Base-by-base conservation (phyloP, 2,797 vertebrate genomes). In the Gadopsis marmoratus region DNA sequence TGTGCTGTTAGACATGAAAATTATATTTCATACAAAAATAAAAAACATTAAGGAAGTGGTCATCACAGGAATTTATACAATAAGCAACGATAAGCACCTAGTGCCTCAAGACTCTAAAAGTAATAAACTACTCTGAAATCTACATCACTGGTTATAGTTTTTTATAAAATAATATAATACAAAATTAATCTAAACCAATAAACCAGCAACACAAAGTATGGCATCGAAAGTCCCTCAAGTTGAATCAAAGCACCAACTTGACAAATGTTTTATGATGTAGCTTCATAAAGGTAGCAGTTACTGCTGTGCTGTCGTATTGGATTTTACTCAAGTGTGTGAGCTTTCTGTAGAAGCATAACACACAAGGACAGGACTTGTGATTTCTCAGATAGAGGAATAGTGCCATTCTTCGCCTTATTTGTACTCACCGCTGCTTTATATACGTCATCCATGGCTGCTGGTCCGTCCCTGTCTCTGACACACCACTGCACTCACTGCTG, bases 341-440 rank as follows among this genome's bases (percentile, higher is more conserved):
- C 12, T 29, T 23, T 41, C n/a, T 58, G 23, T 4, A 31, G 31
- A 61, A 56, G 29, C 26, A 29, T 0, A n/a, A 21, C 50, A 63
- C 53, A 29, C 11, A 47, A 37, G 4, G 35, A 17, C 11, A 35
- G 4, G 3, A 68, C 54, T 2, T 31, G 0, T 31, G n/a, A n/a
- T n/a, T n/a, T n/a, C n/a, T 43, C 51, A 55, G 31, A 48, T 35
- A 51, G 12, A 71, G 23, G 63, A 59, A 63, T 55, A 33, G 60
- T 37, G 43, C 16, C 17, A 23, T 17, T 56, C 4, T 29, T 45
- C 33, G 39, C 9, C 5, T 51, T 51, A 26, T 67, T 19, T 59
- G 62, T 82, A 95, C 96, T 96, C 87, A 96, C 96, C 88, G 96
- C 96, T 91, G 96, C 96, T 93, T 96, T 96, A 86, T 96, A 96